Conservation (phyloP, 2,113 vertebrate species). For the Tachysurus fulvidraco region DNA sequence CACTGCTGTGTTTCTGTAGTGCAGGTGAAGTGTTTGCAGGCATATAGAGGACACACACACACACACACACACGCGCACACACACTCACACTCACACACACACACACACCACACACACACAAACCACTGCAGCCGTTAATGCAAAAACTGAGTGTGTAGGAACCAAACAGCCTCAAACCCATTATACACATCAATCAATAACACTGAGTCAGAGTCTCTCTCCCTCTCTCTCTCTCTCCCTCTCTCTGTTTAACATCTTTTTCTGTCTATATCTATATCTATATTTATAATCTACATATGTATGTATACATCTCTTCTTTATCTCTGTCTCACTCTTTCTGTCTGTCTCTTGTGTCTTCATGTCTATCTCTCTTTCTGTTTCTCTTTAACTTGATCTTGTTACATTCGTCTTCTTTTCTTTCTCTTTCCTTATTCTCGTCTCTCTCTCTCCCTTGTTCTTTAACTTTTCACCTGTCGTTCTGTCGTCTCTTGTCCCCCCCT, state of each 20-base stretch:
- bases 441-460: not conserved
- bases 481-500: not conserved
- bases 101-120: not conserved
- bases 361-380: no score
- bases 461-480: not conserved
- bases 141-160: not conserved
- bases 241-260: not conserved
- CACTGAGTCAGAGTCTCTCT: slow-evolving; percentile 35
- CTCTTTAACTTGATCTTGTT: not conserved
- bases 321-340: not conserved
- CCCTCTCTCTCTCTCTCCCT: not conserved
- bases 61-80: not conserved
- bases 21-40: not conserved
- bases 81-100: not conserved
- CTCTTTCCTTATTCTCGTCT: not conserved
- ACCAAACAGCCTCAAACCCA: slow-evolving; percentile 33
- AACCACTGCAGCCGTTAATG: not conserved
- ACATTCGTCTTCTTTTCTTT: not conserved
- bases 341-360: not conserved
- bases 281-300: not conserved
- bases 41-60: not conserved
- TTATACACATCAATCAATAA: slow-evolving; percentile 33
- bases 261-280: no score
- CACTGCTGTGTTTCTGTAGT: not conserved
- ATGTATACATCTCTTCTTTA: not conserved